Evolutionary conservation across 2,113 vertebrate species (phyloP).

Genomic region (Pterophyllum scalare): DNA sequence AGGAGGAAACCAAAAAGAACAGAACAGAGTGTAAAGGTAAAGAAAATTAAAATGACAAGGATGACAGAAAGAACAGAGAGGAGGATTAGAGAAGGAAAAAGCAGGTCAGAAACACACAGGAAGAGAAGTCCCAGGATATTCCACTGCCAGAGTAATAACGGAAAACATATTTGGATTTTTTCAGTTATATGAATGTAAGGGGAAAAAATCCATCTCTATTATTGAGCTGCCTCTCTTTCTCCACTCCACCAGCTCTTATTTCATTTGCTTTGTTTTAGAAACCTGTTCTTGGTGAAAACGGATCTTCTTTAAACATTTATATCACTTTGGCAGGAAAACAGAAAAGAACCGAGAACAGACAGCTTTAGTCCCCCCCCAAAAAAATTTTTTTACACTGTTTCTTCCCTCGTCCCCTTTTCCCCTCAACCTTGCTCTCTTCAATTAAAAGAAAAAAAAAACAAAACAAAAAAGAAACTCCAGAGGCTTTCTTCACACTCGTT

Average conservation of each 20-base stretch:
- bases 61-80: not conserved
- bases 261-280: not conserved
- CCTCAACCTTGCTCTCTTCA: not conserved
- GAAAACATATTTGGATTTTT: not conserved
- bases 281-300: not conserved
- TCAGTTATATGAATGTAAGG: not conserved
- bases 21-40: not conserved
- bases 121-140: not conserved
- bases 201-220: not conserved
- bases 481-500: no score
- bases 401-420: not conserved
- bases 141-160: not conserved
- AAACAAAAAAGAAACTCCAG: no score
- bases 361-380: no score
- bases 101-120: conserved; percentile 16
- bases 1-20: not conserved
- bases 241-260: not conserved
- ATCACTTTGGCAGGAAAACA: not conserved
- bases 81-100: not conserved
- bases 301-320: not conserved
- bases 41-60: not conserved
- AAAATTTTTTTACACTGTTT: accelerated
- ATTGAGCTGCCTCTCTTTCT: not conserved
- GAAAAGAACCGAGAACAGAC: accelerated
- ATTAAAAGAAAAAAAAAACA: not conserved